Evolutionary conservation across 2,113 vertebrate species (phyloP).

Genomic region (Sphaerodactylus townsendi): DNA sequence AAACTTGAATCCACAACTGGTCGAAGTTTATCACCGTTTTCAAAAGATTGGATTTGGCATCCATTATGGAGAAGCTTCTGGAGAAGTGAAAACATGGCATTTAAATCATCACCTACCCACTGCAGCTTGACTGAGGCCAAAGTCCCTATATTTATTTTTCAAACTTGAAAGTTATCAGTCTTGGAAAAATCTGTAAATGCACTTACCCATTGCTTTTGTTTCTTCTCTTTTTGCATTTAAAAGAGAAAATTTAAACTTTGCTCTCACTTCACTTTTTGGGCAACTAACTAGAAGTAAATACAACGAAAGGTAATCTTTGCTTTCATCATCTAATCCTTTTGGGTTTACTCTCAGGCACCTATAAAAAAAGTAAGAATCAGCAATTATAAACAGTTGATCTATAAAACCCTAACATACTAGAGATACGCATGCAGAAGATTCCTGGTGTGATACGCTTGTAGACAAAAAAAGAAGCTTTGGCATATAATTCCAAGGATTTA

Average conservation of each 20-base stretch:
- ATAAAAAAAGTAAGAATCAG: slow-evolving; percentile 42
- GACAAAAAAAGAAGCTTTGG: neutral
- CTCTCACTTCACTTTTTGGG: slow-evolving; percentile 99
- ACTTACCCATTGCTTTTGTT: slow-evolving; percentile 99
- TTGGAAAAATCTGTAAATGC: slow-evolving; percentile 18
- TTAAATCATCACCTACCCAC: neutral
- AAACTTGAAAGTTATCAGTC: neutral
- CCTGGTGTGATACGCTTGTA: neutral
- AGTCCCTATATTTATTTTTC: neutral
- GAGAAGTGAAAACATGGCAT: neutral
- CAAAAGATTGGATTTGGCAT: neutral
- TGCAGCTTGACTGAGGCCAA: neutral
- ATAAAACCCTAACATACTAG: neutral
- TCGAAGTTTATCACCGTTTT: neutral
- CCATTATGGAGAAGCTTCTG: neutral
- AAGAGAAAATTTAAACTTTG: slow-evolving; percentile 99
- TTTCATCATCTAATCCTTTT: slow-evolving; percentile 98
- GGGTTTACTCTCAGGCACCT: slow-evolving; percentile 99
- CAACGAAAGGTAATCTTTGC: slow-evolving; percentile 97
- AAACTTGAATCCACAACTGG: neutral
- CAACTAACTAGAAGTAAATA: slow-evolving; percentile 99
- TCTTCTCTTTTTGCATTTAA: slow-evolving; percentile 97
- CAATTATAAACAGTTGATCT: neutral
- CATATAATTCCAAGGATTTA: neutral
- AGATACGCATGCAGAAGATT: neutral